Base-by-base conservation (phyloP, 2,888 invertebrate genomes). In the Unio delphinus region DNA sequence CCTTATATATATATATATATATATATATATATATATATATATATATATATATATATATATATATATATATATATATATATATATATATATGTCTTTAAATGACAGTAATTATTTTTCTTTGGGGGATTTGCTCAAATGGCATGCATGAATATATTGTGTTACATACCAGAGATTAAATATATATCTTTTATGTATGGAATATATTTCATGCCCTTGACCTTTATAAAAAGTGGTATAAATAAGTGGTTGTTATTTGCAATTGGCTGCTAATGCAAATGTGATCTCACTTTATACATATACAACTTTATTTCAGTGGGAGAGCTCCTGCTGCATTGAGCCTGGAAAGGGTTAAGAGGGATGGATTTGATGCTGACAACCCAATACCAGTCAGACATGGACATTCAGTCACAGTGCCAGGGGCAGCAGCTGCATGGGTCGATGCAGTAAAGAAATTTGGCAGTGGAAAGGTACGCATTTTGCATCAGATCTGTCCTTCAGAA, bases 391-490 rank as follows among this genome's bases (percentile, higher is more conserved):
- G 74, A 28, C 87, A 89, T 74, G 88, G 88, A 7, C 83, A 85
- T 34, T 67, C 83, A 57, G 88, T 90, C 20, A 88, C 88, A 7
- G 88, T 90, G 3, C 90, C 90, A 23, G 90, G 89, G 2, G 85
- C 88, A 26, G 86, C 88, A 3, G 87, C 87, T 23, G 88, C 88
- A 26, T 88, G 87, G 86, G 78, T 82, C 55, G 88, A 88, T 70
- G 83, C 87, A 1, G 76, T 88, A 0, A 67, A 86, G 11, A 75
- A 78, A 34, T 88, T 86, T 78, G 89, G 89, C 23, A 87, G 85
- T 73, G 83, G 83, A 58, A 87, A 89, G 81, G 88, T 89, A 73
- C 7, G 62, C 20, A 18, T 30, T 18, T 11, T 11, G 11, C 45
- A 45, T 45, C 11, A 45, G 3, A 45, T 45, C 45, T 15, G 15